Base-by-base conservation (phyloP, 2,888 invertebrate species). In the Oscheius sp. region DNA sequence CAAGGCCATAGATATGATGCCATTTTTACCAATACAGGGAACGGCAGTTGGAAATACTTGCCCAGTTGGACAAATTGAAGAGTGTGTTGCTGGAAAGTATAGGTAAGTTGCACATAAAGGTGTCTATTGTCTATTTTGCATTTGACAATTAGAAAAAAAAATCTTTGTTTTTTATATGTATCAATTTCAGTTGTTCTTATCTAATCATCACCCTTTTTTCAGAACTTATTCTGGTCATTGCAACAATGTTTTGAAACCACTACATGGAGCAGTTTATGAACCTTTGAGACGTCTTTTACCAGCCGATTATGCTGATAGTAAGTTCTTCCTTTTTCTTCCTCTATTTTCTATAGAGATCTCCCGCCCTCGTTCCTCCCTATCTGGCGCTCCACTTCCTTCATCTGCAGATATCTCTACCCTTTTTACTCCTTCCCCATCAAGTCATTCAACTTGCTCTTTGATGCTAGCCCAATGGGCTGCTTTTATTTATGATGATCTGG, bases 361-460 rank as follows among this genome's bases (percentile, higher is more conserved):
- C 12, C 47, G 49, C 6, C 72, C 74, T 9, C 73, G 81, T 4
- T 50, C n/a, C 4, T 28, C 73, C 3, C 41, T 47, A 20, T 74
- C 72, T 9, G 74, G 76, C 9, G 59, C 51, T 14, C 67, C 68
- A 12, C 71, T 83, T 2, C 79, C 82, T 8, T 75, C 74, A 28
- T 71, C 72, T 49, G 70, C 57, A n/a, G 77, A 64, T 20, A 66
- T 65, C 5, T 81, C 64, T 50, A 68, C 54, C 6, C 68, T 82
- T 5, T 77, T 81, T 54, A 76, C 73, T 8, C 71, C 72, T 8
- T 61, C 73, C 12, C 74, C 72, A 1, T 36, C 64, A 9, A 62
- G 67, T 9, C 81, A 84, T 65, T 70, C 72, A 12, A 65, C 68
- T 4, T 94, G 95, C 87, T 92, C 94, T 0, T 88, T 95, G 20